Evolutionary conservation across 2,888 invertebrate species (phyloP).

Genomic region (Epinotia nisella): DNA sequence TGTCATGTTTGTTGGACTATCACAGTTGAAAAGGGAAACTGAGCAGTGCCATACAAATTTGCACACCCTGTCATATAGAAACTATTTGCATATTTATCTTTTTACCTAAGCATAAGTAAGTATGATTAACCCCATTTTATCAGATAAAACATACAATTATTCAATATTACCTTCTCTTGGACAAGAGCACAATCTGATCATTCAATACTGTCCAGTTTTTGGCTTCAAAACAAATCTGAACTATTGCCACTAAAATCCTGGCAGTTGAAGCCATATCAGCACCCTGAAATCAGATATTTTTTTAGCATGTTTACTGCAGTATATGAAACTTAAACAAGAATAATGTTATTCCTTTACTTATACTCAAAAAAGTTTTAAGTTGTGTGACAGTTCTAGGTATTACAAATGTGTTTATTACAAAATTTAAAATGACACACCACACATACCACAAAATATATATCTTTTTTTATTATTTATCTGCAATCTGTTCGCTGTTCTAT

Average conservation of each 20-base stretch:
- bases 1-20: no score
- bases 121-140: not conserved
- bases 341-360: not conserved
- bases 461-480: no score
- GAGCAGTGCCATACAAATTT: no score
- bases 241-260: slow-evolving; percentile 95
- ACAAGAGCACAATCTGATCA: slow-evolving; percentile 95
- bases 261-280: slow-evolving; percentile 98
- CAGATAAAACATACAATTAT: not conserved
- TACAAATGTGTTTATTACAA: no score
- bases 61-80: no score
- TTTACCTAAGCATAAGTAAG: not conserved
- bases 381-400: no score
- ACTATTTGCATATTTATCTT: no score
- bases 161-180: slow-evolving; percentile 89
- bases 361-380: not conserved
- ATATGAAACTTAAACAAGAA: not conserved
- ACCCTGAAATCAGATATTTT: slow-evolving; percentile 85
- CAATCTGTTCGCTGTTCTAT: no score
- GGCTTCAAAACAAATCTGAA: slow-evolving; percentile 95
- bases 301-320: slow-evolving; percentile 16
- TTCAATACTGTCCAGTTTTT: slow-evolving; percentile 97
- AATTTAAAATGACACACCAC: no score
- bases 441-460: no score
- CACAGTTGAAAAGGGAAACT: no score